Base-by-base conservation (phyloP, 2,888 invertebrate species). In the Brachyptera risi region DNA sequence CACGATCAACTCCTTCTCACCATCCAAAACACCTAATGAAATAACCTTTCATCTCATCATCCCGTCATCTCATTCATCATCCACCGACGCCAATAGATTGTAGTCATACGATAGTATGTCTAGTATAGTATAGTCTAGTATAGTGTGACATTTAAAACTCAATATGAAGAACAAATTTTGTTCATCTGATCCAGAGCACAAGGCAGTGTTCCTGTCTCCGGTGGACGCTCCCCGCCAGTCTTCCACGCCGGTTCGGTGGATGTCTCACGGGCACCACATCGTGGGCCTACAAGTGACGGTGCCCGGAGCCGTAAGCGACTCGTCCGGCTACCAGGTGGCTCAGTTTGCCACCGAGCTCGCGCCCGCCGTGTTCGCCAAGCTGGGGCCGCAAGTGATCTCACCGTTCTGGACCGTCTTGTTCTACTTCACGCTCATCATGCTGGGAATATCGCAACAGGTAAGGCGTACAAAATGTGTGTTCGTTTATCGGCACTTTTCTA, bases 391-490 rank as follows among this genome's bases (percentile, higher is more conserved):
- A 61, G 81, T 84, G 72, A 77, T 94, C 3, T 92, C 92, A 0
- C 91, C 93, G 57, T 88, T 91, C 66, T 95, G 94, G 94, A 87
- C 91, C 0, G 88, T 91, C 9, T 80, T 93, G 51, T 90, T 92
- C 71, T 94, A 91, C 75, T 87, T 90, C 71, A 86, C 87, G 67
- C 80, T 94, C 62, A 89, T 93, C 66, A 79, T 91, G 69, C 92
- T 95, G 71, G 94, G 93, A 1, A 82, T 95, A 62, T 91, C 90
- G 3, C 94, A 94, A 69, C 88, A 93, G 76, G 81, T 81, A 63
- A 66, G 66, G n/a, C n/a, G n/a, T n/a, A n/a, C n/a, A n/a, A n/a
- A n/a, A n/a, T n/a, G n/a, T n/a, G n/a, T n/a, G n/a, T n/a, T n/a
- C n/a, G n/a, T n/a, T n/a, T n/a, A n/a, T n/a, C n/a, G n/a, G n/a